phyloP scores from a whole-genome alignment of 2,797 vertebrate species.

The Anguilla obscura region DNA sequence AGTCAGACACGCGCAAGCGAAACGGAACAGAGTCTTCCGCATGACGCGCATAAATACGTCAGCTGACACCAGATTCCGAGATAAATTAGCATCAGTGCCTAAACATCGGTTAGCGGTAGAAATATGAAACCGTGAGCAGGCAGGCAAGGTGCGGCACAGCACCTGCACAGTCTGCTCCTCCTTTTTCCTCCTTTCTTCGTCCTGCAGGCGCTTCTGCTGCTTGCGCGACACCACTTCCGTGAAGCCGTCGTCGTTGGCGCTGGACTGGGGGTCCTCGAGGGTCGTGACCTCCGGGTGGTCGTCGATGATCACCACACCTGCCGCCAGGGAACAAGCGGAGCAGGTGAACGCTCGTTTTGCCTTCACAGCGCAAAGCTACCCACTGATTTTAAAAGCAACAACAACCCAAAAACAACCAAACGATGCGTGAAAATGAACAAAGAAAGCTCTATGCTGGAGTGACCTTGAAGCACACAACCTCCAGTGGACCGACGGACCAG shows the following conservation, averaged over 20 bases:
- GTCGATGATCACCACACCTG: conserved; percentile 99
- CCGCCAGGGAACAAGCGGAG: neutral
- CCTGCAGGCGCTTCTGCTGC: conserved; percentile 96
- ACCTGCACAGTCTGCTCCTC: conserved; percentile 96
- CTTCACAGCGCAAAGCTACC: neutral
- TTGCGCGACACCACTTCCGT: conserved; percentile 98
- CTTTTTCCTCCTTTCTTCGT: conserved; percentile 96
- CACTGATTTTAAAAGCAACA: neutral
- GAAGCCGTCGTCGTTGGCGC: conserved; percentile 92
- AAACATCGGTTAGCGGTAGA: neutral
- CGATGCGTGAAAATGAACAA: neutral
- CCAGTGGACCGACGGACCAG: neutral
- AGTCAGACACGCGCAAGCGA: neutral
- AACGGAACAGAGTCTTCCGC: neutral
- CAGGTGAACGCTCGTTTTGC: neutral
- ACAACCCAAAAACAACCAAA: neutral
- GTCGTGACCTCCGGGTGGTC: conserved; percentile 98
- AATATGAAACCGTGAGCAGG: neutral
- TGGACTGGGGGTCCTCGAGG: conserved; percentile 92
- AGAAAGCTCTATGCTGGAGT: neutral
- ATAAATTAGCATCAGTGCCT: neutral
- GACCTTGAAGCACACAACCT: neutral
- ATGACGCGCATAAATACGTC: neutral
- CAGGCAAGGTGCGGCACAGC: neutral
- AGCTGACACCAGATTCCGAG: neutral